A percentile compares a stretch with the other conserved stretches of the same genome.
Evolutionary conservation across 2,797 vertebrate species (phyloP).

Genomic region (Neosilurus mollespiculum): DNA sequence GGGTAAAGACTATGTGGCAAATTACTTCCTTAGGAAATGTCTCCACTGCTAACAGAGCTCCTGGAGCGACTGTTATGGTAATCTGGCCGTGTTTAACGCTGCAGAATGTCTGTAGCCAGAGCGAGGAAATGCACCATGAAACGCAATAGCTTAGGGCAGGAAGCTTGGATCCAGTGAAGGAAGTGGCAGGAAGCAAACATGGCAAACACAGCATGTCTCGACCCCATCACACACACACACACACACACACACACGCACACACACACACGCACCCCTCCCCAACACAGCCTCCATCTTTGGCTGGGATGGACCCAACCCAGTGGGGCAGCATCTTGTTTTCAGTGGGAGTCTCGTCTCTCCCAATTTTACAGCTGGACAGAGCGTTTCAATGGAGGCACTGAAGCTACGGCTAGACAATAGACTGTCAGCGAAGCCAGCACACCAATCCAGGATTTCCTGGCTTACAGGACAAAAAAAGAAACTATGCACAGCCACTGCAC

Average conservation of each 20-base stretch:
- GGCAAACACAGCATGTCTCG: constrained; percentile 64
- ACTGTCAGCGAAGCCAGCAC: constrained; percentile 61
- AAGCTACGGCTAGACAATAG: constrained; percentile 67
- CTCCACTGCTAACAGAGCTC: constrained; percentile 68
- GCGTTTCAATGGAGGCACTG: constrained; percentile 73
- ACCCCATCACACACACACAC: constrained; percentile 36
- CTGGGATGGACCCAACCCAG: constrained; percentile 50
- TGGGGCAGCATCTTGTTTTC: constrained; percentile 69
- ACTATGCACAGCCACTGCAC: constrained; percentile 36
- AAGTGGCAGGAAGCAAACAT: constrained; percentile 71
- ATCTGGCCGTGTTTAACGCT: constrained; percentile 67
- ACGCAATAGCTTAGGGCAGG: constrained; percentile 58
- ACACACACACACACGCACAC: neutral
- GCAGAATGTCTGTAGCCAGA: constrained; percentile 47
- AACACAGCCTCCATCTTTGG: constrained; percentile 36
- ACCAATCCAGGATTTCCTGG: constrained; percentile 75
- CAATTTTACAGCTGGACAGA: constrained; percentile 79
- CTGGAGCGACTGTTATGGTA: constrained; percentile 72
- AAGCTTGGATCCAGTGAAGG: constrained; percentile 50
- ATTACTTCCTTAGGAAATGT: constrained; percentile 72
- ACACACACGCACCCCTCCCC: constrained; percentile 29
- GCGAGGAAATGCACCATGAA: constrained; percentile 67
- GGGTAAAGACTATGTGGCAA: constrained; percentile 68
- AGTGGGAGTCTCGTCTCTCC: constrained; percentile 60
- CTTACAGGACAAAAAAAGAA: constrained; percentile 63